Base-by-base conservation (phyloP, 2,888 invertebrate species). In the Euphydryas editha region DNA sequence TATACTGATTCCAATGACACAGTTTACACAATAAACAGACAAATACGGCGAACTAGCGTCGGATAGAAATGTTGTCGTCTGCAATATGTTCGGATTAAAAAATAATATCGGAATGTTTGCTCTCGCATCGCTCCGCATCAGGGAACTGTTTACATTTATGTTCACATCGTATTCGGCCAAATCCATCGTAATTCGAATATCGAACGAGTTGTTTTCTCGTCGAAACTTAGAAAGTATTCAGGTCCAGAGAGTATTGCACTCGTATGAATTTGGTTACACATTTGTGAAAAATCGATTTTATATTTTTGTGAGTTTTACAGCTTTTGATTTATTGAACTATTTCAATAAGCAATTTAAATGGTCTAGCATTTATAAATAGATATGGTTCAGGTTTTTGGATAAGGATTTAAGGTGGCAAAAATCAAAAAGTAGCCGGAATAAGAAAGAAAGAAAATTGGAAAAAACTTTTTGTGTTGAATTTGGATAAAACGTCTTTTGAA, bases 31-130 rank as follows among this genome's bases (percentile, higher is more conserved):
- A 59, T 62, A 69, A 81, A 82, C 81, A 86, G 82, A 84, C 82
- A 85, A 81, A 83, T 78, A 80, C 71, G 72, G 54, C 67, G 59
- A 65, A 71, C 68, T 71, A 72, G 76, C 75, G 72, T 77, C 76
- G 73, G 51, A 79, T 81, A 78, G 79, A 80, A 80, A 82, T 81
- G 74, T 78, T 79, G 76, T 78, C 87, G 88, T 81, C 69, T 86
- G 90, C 90, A 90, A 90, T 90, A 90, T 90, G 88, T 81, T 74
- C 81, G 88, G 88, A 87, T 90, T 88, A 88, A 85, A 85, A 87
- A 87, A 86, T 85, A 83, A 86, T 85, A 84, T 82, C 78, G 75
- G 76, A 76, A 73, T 85, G 84, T 80, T 80, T 80, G 81, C 81
- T 79, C 81, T 81, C 82, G 81, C 80, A 80, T 81, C 80, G 82